Conservation (phyloP, 2,113 vertebrate species). For the Deroptyus accipitrinus region DNA sequence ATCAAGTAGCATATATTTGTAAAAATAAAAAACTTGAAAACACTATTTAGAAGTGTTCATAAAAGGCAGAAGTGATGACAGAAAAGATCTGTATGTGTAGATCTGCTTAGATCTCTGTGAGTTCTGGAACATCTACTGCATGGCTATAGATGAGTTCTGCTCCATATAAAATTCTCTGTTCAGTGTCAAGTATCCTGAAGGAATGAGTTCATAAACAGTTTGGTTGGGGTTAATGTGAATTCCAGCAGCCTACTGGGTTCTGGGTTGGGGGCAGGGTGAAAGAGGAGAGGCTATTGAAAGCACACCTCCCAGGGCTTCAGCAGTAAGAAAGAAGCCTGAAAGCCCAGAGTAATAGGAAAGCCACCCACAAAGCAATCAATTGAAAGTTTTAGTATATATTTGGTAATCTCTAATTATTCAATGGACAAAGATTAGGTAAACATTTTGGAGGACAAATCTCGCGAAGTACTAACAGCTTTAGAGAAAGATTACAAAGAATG, state of each 20-base stretch:
- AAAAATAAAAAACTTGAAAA: neutral
- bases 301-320: neutral
- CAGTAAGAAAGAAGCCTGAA: neutral
- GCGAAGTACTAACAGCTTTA: neutral
- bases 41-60: neutral
- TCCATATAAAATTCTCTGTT: neutral
- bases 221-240: rapidly evolving
- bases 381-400: neutral
- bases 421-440: neutral
- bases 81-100: neutral
- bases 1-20: neutral
- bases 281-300: neutral
- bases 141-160: neutral
- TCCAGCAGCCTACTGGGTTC: neutral
- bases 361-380: rapidly evolving
- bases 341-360: neutral
- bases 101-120: neutral
- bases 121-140: neutral
- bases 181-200: neutral
- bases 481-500: neutral
- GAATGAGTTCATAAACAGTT: neutral
- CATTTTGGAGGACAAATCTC: neutral
- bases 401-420: neutral
- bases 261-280: neutral
- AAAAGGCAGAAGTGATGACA: neutral